Evolutionary conservation across 2,113 vertebrate species (phyloP).

Genomic region (Takifugu flavidus): DNA sequence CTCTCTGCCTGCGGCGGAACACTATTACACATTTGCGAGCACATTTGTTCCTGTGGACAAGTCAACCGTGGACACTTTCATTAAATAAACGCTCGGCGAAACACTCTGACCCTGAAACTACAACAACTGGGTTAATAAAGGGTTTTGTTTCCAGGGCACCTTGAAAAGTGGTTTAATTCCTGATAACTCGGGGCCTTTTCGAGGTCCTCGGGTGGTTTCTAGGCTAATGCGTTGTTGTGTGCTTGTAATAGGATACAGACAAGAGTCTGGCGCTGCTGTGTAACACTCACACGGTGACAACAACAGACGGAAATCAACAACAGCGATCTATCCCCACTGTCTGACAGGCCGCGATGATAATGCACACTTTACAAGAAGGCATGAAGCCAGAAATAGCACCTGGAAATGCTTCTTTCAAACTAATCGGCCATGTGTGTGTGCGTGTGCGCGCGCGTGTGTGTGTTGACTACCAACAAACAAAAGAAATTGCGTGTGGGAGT

Average conservation of each 20-base stretch:
- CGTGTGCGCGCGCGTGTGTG: background rate
- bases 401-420: constrained; percentile 30
- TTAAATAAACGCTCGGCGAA: constrained; percentile 13
- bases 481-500: constrained; percentile 8
- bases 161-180: constrained; percentile 37
- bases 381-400: constrained; percentile 17
- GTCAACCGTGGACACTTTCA: constrained; percentile 1
- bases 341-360: constrained; percentile 2
- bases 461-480: constrained; percentile 13
- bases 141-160: constrained; percentile 28
- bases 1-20: constrained; percentile 6
- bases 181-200: constrained; percentile 14
- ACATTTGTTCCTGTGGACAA: constrained; percentile 6
- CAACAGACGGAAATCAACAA: constrained; percentile 34
- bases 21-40: background rate
- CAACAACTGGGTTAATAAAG: constrained; percentile 40
- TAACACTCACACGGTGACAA: constrained; percentile 54
- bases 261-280: constrained; percentile 21
- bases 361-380: constrained; percentile 13
- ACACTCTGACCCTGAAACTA: constrained; percentile 13
- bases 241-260: constrained; percentile 25
- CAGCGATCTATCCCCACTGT: constrained; percentile 21
- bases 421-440: constrained; percentile 15
- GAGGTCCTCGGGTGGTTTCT: background rate
- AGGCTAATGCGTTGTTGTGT: constrained; percentile 34